Percentiles rank a stretch among this genome's conserved stretches.
These are phyloP conservation scores for Glaucomys volans DNA, from an alignment of 2,113 vertebrate species.

Conservation along the genomic window DNA sequence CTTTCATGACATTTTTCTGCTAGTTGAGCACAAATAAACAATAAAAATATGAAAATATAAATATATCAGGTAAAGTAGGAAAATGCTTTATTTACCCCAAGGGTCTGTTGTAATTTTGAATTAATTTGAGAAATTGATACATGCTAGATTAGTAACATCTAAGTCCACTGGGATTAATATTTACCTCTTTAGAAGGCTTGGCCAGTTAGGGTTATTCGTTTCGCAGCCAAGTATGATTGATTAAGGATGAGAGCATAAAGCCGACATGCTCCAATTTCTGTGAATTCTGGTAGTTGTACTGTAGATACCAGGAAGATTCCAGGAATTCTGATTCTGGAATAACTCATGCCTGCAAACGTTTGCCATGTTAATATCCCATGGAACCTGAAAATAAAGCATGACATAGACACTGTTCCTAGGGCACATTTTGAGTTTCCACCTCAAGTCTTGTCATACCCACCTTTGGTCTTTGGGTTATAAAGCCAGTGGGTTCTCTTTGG, in stretches of 20 bases:
- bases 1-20: background rate
- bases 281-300: constrained; percentile 31
- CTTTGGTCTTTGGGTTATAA: background rate
- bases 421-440: background rate
- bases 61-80: background rate
- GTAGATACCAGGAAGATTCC: background rate
- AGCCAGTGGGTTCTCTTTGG: background rate
- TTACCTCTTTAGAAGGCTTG: background rate
- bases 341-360: background rate
- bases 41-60: background rate
- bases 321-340: background rate
- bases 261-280: background rate
- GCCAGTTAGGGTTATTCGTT: background rate
- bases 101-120: background rate
- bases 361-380: background rate
- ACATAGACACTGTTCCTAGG: background rate
- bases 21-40: background rate
- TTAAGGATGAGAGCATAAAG: background rate
- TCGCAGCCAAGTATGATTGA: background rate
- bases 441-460: background rate
- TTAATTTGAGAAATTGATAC: background rate
- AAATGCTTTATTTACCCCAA: background rate
- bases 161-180: background rate
- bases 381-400: background rate
- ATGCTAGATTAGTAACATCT: background rate